A percentile compares a stretch with the other conserved stretches of the same genome.
These are phyloP conservation scores for Phortica magna DNA, from an alignment of 2,888 invertebrate species.

Conservation along the genomic window DNA sequence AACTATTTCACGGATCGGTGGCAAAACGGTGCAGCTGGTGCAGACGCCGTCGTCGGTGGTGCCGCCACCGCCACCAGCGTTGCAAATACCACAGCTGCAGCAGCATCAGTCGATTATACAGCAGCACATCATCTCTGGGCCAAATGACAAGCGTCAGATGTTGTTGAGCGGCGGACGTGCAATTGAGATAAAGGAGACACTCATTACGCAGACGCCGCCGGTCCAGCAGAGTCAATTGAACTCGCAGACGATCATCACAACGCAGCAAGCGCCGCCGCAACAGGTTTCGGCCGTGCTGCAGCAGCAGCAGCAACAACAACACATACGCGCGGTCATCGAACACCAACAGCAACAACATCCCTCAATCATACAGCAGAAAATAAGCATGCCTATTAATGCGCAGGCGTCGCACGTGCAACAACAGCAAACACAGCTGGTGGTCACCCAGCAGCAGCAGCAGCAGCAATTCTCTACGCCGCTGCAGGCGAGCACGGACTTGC, in stretches of 20 bases:
- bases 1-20: conserved; percentile 54
- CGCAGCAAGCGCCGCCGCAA: conserved; percentile 57
- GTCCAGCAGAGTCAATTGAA: conserved; percentile 71
- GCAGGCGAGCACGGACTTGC: conserved; percentile 38
- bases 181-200: conserved; percentile 71
- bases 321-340: conserved; percentile 68
- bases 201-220: conserved; percentile 70
- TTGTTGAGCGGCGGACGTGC: conserved; percentile 65
- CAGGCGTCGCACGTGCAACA: conserved; percentile 22
- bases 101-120: conserved; percentile 76
- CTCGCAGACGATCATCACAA: conserved; percentile 74
- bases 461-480: conserved; percentile 33
- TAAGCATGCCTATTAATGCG: conserved; percentile 60
- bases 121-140: conserved; percentile 75
- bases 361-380: conserved; percentile 73
- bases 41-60: conserved; percentile 50
- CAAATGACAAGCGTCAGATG: conserved; percentile 71
- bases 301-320: conserved; percentile 69
- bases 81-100: conserved; percentile 81
- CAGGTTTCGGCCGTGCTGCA: conserved; percentile 37
- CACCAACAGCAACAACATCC: conserved; percentile 67
- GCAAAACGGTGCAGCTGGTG: conserved; percentile 57
- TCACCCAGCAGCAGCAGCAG: conserved; percentile 26
- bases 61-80: conserved; percentile 65
- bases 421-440: conserved; percentile 32